These are phyloP conservation scores for Plebejus argus DNA, from an alignment of 2,888 invertebrate genomes.

Conservation along the genomic window DNA sequence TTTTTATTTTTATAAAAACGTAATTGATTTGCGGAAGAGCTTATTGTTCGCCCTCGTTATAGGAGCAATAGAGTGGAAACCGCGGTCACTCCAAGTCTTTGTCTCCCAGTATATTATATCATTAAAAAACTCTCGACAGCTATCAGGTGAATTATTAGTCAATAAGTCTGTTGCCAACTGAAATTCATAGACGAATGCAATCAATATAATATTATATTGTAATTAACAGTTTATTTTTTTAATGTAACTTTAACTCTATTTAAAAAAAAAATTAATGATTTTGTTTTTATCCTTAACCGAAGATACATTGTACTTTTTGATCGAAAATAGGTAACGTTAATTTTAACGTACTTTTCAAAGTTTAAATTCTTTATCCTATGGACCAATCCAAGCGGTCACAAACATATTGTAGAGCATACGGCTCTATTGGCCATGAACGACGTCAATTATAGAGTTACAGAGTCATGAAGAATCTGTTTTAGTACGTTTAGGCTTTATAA, in stretches of 20 bases:
- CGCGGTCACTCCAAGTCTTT: slow-evolving; percentile 42
- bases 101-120: slow-evolving; percentile 39
- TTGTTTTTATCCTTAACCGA: background rate
- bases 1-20: slow-evolving; percentile 65
- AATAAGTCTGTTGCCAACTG: background rate
- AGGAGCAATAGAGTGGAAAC: slow-evolving; percentile 46
- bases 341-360: no score
- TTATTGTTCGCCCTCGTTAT: slow-evolving; percentile 57
- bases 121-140: slow-evolving; percentile 40
- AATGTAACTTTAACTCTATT: background rate
- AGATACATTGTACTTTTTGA: no score
- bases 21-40: slow-evolving; percentile 71
- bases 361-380: no score
- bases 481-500: no score
- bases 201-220: background rate
- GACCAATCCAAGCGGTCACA: background rate
- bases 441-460: no score
- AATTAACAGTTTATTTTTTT: background rate
- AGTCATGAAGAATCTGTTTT: no score
- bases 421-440: no score
- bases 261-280: background rate
- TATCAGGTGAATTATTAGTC: background rate
- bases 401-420: background rate
- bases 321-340: no score
- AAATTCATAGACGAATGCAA: background rate